These are phyloP conservation scores for Lepidotrigona ventralis DNA, from an alignment of 1,140 invertebrate genomes.

Conservation along the genomic window DNA sequence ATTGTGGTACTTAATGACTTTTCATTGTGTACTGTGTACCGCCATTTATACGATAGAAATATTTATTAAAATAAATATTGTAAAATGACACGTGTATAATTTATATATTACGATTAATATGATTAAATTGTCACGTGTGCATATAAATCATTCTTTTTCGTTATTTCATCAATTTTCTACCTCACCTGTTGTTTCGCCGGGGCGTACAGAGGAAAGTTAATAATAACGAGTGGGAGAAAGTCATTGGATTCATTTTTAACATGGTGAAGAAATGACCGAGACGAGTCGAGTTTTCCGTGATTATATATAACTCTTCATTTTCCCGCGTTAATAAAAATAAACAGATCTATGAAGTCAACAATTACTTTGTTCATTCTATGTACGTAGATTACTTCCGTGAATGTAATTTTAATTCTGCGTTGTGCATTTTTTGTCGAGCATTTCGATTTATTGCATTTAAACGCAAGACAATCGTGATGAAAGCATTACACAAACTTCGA, in stretches of 20 bases:
- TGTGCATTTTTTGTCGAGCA: too few relatives aligned
- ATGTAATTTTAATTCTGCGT: background rate
- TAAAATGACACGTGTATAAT: conserved; percentile 50
- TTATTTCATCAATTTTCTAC: conserved; percentile 22
- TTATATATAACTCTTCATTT: background rate
- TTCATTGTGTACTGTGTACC: conserved; percentile 56
- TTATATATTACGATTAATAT: conserved; percentile 57
- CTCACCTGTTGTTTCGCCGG: background rate
- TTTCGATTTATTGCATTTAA: too few relatives aligned
- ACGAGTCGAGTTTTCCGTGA: background rate
- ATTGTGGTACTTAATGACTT: conserved; percentile 56
- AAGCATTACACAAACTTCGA: too few relatives aligned
- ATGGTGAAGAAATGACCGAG: background rate
- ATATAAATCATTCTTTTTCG: conserved; percentile 15
- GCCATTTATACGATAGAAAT: conserved; percentile 52
- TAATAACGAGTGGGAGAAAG: background rate
- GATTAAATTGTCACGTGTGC: conserved; percentile 40
- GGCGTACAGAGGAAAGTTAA: background rate
- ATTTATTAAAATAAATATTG: conserved; percentile 65
- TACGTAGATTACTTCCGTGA: background rate
- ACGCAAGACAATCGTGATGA: too few relatives aligned
- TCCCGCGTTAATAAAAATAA: background rate
- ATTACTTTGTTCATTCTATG: background rate
- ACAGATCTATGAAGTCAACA: background rate
- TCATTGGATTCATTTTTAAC: background rate